phyloP scores from a whole-genome alignment of 2,888 invertebrate species.

The Steinernema scapterisci region DNA sequence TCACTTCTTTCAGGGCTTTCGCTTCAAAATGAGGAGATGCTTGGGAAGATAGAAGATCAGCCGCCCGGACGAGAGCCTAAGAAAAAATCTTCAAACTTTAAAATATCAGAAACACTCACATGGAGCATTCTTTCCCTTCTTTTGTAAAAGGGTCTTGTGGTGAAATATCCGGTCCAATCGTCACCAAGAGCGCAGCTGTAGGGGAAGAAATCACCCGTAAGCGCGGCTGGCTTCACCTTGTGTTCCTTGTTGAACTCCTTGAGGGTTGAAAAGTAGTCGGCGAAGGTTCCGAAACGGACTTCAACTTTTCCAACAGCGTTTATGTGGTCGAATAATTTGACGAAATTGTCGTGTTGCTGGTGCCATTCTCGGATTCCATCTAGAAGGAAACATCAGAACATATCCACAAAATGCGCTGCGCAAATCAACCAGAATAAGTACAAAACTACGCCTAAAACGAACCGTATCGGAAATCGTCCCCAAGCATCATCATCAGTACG shows the following conservation, averaged over 20 bases:
- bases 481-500: slow-evolving; percentile 83
- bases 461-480: slow-evolving; percentile 84
- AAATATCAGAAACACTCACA: slow-evolving; percentile 36
- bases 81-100: neutral
- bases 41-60: slow-evolving; percentile 41
- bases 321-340: slow-evolving; percentile 84
- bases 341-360: slow-evolving; percentile 91
- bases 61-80: slow-evolving; percentile 49
- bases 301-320: slow-evolving; percentile 71
- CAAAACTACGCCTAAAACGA: no score
- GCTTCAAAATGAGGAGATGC: slow-evolving; percentile 32
- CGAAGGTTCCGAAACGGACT: slow-evolving; percentile 56
- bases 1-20: slow-evolving; percentile 41
- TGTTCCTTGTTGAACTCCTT: slow-evolving; percentile 70
- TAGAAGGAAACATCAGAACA: no score
- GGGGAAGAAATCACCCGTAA: slow-evolving; percentile 93
- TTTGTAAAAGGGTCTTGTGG: slow-evolving; percentile 78
- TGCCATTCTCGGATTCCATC: slow-evolving; percentile 74
- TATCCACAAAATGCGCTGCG: no score
- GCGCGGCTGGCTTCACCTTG: slow-evolving; percentile 72
- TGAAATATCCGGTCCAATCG: slow-evolving; percentile 97
- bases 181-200: slow-evolving; percentile 75
- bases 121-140: slow-evolving; percentile 75
- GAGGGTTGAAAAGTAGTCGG: slow-evolving; percentile 52
- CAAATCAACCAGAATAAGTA: no score